A percentile compares a stretch with the other conserved stretches of the same genome.
phyloP scores from a whole-genome alignment of 2,888 invertebrate species.

The Aquatica leii region DNA sequence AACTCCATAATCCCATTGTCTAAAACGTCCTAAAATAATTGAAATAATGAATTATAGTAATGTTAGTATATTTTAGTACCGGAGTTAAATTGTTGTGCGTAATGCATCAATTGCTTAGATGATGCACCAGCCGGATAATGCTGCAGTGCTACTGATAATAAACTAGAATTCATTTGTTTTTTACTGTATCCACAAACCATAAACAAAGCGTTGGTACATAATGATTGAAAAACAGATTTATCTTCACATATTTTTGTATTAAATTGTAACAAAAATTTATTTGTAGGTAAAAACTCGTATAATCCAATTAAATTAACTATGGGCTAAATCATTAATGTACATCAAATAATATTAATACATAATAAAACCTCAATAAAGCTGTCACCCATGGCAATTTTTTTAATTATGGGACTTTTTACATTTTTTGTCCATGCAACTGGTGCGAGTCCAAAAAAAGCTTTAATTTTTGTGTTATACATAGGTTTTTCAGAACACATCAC shows the following conservation, averaged over 20 bases:
- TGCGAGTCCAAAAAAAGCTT: conserved; percentile 72
- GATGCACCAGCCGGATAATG: conserved; percentile 59
- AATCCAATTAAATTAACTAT: conserved; percentile 47
- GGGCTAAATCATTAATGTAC: not conserved
- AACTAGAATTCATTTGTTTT: conserved; percentile 51
- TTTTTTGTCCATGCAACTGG: conserved; percentile 70
- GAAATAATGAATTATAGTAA: not conserved
- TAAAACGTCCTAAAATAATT: conserved; percentile 56
- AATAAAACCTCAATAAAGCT: not conserved
- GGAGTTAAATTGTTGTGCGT: conserved; percentile 68
- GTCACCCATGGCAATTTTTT: conserved; percentile 15
- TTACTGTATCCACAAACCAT: conserved; percentile 53
- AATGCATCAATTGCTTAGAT: conserved; percentile 74
- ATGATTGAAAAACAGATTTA: conserved; percentile 45
- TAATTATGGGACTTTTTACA: conserved; percentile 58
- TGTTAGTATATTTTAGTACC: conserved; percentile 25
- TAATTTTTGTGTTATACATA: conserved; percentile 72
- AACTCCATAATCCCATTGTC: conserved; percentile 67
- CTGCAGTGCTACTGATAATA: conserved; percentile 48
- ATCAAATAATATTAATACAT: not conserved
- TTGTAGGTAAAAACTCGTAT: conserved; percentile 74
- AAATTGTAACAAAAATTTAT: no score
- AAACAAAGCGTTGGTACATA: conserved; percentile 54
- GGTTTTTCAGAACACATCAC: conserved; percentile 72
- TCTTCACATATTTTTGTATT: conserved; percentile 60